These are phyloP conservation scores for Thysanoteuthis rhombus DNA, from an alignment of 2,888 invertebrate species.

Conservation along the genomic window DNA sequence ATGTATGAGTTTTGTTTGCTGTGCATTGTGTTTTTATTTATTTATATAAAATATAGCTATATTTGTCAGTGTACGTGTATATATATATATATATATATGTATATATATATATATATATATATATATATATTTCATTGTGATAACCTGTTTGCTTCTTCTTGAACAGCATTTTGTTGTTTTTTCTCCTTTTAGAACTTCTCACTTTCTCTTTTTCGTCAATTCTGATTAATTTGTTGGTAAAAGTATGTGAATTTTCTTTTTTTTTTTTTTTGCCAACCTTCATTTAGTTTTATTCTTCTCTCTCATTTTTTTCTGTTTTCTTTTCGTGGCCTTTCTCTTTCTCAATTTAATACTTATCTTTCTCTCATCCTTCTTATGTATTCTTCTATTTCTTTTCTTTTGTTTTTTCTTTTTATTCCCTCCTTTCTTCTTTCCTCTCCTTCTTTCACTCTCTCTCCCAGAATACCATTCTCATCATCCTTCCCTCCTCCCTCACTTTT, in stretches of 20 bases:
- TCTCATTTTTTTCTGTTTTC: not conserved
- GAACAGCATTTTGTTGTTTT: not conserved
- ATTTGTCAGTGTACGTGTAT: no score
- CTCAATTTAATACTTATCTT: not conserved
- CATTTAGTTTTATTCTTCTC: not conserved
- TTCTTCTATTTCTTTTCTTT: not conserved
- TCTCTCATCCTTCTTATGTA: not conserved
- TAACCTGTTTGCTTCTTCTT: no score
- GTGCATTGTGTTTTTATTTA: no score
- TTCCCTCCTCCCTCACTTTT: not conserved
- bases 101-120: no score
- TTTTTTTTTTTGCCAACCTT: not conserved
- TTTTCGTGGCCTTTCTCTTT: not conserved
- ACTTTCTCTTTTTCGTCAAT: not conserved
- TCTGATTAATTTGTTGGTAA: not conserved
- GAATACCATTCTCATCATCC: not conserved
- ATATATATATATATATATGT: no score
- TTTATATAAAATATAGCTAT: no score
- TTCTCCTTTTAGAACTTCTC: not conserved
- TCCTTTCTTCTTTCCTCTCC: not conserved
- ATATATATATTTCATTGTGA: no score
- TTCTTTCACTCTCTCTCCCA: not conserved
- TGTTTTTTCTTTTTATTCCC: not conserved
- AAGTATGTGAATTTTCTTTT: no score
- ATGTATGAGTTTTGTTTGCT: no score